Evolutionary conservation across 2,888 invertebrate species (phyloP), one percentile per base, ranked within the genome.

Genomic region (Eulithis prunata): DNA sequence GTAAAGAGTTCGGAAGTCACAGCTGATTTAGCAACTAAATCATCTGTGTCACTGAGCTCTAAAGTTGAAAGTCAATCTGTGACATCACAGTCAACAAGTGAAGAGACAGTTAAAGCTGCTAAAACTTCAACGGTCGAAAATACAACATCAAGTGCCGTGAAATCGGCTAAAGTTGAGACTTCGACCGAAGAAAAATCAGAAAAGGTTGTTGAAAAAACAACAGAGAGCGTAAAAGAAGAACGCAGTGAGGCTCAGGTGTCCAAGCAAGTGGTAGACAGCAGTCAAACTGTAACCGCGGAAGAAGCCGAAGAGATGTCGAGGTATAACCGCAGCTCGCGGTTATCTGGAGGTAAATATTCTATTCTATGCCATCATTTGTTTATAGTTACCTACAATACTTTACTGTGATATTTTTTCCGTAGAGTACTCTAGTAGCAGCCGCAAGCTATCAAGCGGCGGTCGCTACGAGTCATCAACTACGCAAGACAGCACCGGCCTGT

Each of bases 291-390:
- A 85, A 87, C 86, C 84, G 69, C 85, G 52, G 86, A 84, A 73
- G 87, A 84, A 77, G 78, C 75, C 71, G 90, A 86, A 83, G 91
- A 92, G 70, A 93, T 94, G 82, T 94, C 95, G 74, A 94, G 95
- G 78, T 95, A 94, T 80, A 94, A 94, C 88, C 93, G 94, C 84
- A 95, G 95, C 79, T 94, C 95, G 81, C 94, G 94, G 88, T 92
- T 94, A 57, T 93, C 94, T 80, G 95, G 95, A 94, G 94, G 95
- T 95, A 84, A 83, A 43, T 32, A 43, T 21, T 38, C 11, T 14
- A 41, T 36, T 36, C 43, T n/a, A 28, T 12, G 41, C 41, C 41
- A 41, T 8, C 2, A 41, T 41, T 5, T 41, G 0, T 41, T 41
- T 5, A 1, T 11, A 41, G 41, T 36, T 38, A 8, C 6, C 12